phyloP scores from a whole-genome alignment of 30 jellyfish, hydroid and myxozoan species.

The Mastigias papua region DNA sequence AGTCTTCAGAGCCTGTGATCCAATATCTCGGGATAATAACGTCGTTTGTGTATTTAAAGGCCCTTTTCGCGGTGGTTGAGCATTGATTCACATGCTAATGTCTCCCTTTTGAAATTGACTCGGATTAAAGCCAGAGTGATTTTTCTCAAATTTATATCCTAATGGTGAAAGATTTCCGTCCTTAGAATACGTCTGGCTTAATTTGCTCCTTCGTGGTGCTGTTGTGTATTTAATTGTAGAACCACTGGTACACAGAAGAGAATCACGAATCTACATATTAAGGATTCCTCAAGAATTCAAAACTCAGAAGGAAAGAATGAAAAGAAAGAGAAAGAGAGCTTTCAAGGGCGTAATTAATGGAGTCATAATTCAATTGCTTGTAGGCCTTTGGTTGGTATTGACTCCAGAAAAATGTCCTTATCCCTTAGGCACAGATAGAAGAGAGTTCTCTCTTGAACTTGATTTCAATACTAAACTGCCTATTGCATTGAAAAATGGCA shows the following conservation, averaged over 20 bases:
- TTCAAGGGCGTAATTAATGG: too few species aligned
- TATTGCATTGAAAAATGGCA: too few species aligned
- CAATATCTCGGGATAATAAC: slow-evolving; percentile 40
- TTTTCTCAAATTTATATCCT: slow-evolving; percentile 51
- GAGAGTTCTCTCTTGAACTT: too few species aligned
- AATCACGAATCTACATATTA: too few species aligned
- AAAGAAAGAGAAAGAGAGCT: too few species aligned
- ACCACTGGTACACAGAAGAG: neutral
- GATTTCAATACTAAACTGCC: too few species aligned
- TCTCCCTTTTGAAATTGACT: slow-evolving; percentile 40
- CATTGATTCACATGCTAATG: slow-evolving; percentile 61
- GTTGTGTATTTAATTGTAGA: neutral
- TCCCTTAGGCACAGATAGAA: too few species aligned
- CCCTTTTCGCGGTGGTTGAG: slow-evolving; percentile 54
- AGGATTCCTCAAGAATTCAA: too few species aligned
- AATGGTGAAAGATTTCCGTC: slow-evolving; percentile 61
- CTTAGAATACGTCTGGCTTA: slow-evolving; percentile 34
- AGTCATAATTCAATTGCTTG: too few species aligned
- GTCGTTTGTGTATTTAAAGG: slow-evolving; percentile 51
- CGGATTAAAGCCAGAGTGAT: slow-evolving; percentile 27
- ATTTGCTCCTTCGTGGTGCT: neutral
- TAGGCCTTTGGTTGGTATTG: too few species aligned
- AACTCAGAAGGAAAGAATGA: too few species aligned
- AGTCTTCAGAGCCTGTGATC: slow-evolving; percentile 46
- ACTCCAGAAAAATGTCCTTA: too few species aligned